These are phyloP conservation scores for Drosophila infuscata DNA, from an alignment of 2,888 invertebrate species.

Conservation along the genomic window DNA sequence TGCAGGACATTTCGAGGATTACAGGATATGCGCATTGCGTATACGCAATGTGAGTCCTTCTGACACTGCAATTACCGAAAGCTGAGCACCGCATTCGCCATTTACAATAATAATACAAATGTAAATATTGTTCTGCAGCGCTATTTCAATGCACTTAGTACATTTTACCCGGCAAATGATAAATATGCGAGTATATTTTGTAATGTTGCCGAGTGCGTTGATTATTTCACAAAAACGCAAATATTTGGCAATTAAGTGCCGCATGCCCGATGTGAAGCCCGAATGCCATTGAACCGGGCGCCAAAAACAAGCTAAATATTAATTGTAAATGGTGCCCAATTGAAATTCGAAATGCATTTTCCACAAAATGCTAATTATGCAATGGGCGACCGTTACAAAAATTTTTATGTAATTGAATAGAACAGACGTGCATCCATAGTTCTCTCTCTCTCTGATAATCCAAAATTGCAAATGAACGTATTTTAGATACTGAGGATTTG, in stretches of 20 bases:
- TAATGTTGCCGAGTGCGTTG: conserved; percentile 35
- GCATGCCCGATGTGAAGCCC: conserved; percentile 16
- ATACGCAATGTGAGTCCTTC: conserved; percentile 46
- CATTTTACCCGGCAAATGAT: conserved; percentile 18
- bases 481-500: neutral
- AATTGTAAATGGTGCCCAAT: conserved; percentile 40
- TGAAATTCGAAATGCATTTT: conserved; percentile 42
- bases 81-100: conserved; percentile 49
- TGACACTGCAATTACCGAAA: conserved; percentile 62
- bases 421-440: conserved; percentile 4
- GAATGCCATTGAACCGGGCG: conserved; percentile 21
- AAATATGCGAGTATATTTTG: conserved; percentile 41
- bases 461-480: conserved; percentile 25
- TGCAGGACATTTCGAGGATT: neutral
- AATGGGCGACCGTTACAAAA: conserved; percentile 6
- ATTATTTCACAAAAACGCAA: conserved; percentile 58
- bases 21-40: conserved; percentile 30
- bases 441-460: conserved; percentile 10
- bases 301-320: conserved; percentile 35
- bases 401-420: conserved; percentile 60
- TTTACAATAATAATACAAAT: conserved; percentile 52
- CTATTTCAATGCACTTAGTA: conserved; percentile 8
- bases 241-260: conserved; percentile 69
- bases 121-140: conserved; percentile 24
- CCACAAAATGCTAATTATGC: conserved; percentile 50